A percentile compares a stretch with the other conserved stretches of the same genome.
These are phyloP conservation scores for Pogona vitticeps DNA, from an alignment of 2,113 vertebrate genomes.

Conservation along the genomic window DNA sequence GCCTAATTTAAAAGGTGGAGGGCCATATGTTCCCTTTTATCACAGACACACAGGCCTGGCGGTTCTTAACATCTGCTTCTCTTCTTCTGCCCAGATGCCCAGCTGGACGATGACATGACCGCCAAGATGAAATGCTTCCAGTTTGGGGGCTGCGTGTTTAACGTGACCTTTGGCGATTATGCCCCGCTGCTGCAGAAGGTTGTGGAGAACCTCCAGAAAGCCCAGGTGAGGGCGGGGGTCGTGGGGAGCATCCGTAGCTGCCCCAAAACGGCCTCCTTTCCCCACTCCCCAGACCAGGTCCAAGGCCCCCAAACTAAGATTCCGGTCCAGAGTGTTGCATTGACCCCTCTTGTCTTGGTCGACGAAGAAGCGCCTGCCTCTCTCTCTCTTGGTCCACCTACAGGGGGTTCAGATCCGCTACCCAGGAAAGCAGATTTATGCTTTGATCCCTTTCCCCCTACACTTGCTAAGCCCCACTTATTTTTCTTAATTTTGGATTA, in stretches of 20 bases:
- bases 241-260: accelerated
- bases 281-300: background rate
- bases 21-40: too few species aligned
- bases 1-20: too few species aligned
- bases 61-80: background rate
- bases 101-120: constrained; percentile 74
- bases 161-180: constrained; percentile 87
- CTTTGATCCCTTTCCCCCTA: too few species aligned
- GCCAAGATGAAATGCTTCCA: constrained; percentile 77
- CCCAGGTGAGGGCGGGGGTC: constrained; percentile 40
- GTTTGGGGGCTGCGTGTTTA: constrained; percentile 82
- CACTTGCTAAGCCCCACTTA: too few species aligned
- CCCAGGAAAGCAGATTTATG: too few species aligned
- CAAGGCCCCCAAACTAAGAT: background rate
- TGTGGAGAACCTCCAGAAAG: constrained; percentile 81
- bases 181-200: constrained; percentile 85
- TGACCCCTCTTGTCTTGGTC: too few species aligned
- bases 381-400: too few species aligned
- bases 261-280: background rate
- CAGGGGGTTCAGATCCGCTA: too few species aligned
- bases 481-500: too few species aligned
- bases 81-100: constrained; percentile 67
- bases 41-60: background rate
- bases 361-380: too few species aligned
- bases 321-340: background rate